A percentile compares a stretch with the other conserved stretches of the same genome.
Evolutionary conservation across 92 coral and sea anemone species (phyloP).

Genomic region (Porites divaricata): DNA sequence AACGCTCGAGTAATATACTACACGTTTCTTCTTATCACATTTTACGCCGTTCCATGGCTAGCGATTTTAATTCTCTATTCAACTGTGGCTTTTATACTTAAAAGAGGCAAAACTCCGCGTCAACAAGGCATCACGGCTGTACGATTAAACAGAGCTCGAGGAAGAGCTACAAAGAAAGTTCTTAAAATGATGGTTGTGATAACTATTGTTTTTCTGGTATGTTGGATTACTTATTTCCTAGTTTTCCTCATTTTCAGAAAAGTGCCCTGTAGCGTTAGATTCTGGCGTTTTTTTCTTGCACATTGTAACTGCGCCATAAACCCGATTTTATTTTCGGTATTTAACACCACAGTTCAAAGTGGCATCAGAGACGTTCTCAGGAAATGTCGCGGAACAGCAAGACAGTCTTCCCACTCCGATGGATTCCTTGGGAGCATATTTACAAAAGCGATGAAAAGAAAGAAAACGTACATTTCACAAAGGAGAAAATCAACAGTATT

Average conservation of each 20-base stretch:
- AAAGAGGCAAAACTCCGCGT: conserved; percentile 20
- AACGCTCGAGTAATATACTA: conserved; percentile 43
- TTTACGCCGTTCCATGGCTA: conserved; percentile 38
- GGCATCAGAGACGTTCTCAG: conserved; percentile 16
- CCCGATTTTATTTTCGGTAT: conserved; percentile 43
- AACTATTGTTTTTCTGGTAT: conserved; percentile 42
- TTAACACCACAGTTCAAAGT: conserved; percentile 36
- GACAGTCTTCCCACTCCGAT: neutral
- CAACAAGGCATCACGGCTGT: conserved; percentile 11
- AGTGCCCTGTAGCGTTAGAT: conserved; percentile 38
- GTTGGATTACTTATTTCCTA: conserved; percentile 63
- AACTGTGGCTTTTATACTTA: conserved; percentile 16
- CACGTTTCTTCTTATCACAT: conserved; percentile 25
- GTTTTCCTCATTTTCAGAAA: conserved; percentile 24
- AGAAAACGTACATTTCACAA: neutral
- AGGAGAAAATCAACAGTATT: neutral
- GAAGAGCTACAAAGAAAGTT: conserved; percentile 37
- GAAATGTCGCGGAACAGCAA: neutral
- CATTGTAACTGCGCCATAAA: conserved; percentile 65
- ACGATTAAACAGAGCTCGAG: conserved; percentile 12
- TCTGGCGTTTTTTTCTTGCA: conserved; percentile 57
- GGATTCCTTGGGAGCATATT: neutral
- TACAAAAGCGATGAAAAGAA: neutral
- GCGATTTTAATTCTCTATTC: conserved; percentile 23
- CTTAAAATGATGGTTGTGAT: conserved; percentile 45